Evolutionary conservation across 1,140 invertebrate genomes (phyloP).

Genomic region (Brachionus manjavacas): DNA sequence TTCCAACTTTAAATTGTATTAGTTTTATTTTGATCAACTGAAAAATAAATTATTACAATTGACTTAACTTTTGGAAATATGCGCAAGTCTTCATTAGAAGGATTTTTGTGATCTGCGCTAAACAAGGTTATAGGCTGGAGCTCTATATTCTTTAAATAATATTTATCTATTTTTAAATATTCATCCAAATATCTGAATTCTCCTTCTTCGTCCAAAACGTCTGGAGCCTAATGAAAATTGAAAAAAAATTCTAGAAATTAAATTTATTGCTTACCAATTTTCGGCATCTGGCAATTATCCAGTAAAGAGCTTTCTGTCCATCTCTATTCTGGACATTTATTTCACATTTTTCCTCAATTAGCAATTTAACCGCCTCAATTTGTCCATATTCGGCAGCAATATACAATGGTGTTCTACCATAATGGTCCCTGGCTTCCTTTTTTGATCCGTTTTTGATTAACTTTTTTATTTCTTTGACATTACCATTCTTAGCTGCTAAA

Average conservation of each 20-base stretch:
- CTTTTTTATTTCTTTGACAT: not conserved
- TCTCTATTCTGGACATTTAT: not conserved
- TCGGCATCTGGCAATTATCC: not conserved
- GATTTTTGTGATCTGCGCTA: too few species aligned
- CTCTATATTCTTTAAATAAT: not conserved
- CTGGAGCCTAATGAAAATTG: not conserved
- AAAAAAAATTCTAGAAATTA: not conserved
- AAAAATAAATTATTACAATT: not conserved
- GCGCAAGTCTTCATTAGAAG: not conserved
- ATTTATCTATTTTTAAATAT: not conserved
- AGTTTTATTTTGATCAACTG: not conserved
- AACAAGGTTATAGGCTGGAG: not conserved
- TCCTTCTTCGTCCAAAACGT: not conserved
- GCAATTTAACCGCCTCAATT: not conserved
- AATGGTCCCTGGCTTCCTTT: not conserved
- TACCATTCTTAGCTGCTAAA: not conserved
- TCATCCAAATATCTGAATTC: not conserved
- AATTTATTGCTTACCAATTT: not conserved
- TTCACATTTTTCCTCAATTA: not conserved
- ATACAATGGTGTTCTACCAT: constrained; percentile 17
- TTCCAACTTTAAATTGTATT: not conserved
- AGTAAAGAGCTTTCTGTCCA: not conserved
- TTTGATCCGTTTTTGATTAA: not conserved
- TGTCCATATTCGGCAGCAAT: constrained; percentile 31
- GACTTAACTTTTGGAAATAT: not conserved